Conservation (phyloP, 1,140 invertebrate genomes). For the Drosophila prosaltans region DNA sequence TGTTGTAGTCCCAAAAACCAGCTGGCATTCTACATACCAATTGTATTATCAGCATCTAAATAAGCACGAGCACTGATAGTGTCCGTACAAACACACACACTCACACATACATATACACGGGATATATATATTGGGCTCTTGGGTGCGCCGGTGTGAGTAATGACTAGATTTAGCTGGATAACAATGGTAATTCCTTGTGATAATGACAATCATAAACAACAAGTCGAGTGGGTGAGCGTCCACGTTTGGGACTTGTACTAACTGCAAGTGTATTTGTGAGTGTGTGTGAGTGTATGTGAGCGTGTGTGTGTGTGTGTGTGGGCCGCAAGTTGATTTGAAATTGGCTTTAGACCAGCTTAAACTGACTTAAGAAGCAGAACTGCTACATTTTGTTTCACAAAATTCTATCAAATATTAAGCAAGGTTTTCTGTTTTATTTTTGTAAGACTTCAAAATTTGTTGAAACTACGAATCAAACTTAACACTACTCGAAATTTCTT, state of each 20-base stretch:
- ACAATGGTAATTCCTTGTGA: constrained; percentile 77
- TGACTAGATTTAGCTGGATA: constrained; percentile 75
- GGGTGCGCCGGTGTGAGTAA: constrained; percentile 58
- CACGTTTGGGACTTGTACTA: not conserved
- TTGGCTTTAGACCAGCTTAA: not conserved
- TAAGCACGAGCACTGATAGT: no score
- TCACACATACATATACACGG: constrained; percentile 1
- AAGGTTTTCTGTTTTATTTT: no score
- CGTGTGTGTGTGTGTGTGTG: constrained; percentile 11
- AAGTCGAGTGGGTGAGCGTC: constrained; percentile 31
- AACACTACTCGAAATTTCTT: no score
- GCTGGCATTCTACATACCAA: constrained; percentile 4
- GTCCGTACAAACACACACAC: not conserved
- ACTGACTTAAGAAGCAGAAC: not conserved
- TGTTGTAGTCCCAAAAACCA: constrained; percentile 24
- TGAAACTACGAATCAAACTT: no score
- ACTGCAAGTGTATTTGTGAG: not conserved
- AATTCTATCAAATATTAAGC: not conserved
- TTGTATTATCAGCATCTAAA: constrained; percentile 58
- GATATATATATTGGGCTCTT: constrained; percentile 18
- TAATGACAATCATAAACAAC: constrained; percentile 71
- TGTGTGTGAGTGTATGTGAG: not conserved
- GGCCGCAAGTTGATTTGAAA: constrained; percentile 33
- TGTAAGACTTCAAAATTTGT: no score
- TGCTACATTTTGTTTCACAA: not conserved